phyloP scores from a whole-genome alignment of 64 coral and sea anemone genomes.

The Stylophora pistillata region DNA sequence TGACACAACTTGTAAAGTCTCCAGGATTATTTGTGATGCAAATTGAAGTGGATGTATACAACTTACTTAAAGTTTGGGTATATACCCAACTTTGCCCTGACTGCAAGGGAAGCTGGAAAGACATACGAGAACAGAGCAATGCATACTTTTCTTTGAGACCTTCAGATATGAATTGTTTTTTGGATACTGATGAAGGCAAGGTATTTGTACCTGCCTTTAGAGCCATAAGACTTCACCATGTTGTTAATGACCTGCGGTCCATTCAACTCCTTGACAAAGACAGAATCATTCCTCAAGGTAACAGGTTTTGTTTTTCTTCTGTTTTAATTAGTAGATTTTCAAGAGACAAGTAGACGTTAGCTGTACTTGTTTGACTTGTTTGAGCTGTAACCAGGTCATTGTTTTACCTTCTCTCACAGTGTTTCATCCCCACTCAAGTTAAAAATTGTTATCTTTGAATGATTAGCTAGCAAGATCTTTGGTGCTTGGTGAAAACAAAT shows the following conservation, averaged over 20 bases:
- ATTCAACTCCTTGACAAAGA: constrained; percentile 74
- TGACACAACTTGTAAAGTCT: constrained; percentile 88
- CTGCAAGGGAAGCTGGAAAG: constrained; percentile 79
- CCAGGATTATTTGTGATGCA: constrained; percentile 95
- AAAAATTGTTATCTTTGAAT: too few relatives aligned
- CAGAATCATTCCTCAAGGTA: constrained; percentile 89
- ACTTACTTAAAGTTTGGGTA: constrained; percentile 88
- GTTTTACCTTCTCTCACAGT: too few relatives aligned
- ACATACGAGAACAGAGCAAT: constrained; percentile 68
- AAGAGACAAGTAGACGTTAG: not conserved
- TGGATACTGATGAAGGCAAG: constrained; percentile 73
- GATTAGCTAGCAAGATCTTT: too few relatives aligned
- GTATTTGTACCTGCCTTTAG: constrained; percentile 71
- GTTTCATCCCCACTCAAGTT: too few relatives aligned
- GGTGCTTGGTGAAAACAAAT: too few relatives aligned
- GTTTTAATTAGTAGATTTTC: not conserved
- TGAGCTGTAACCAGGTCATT: too few relatives aligned
- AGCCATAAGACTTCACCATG: constrained; percentile 85
- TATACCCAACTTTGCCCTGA: constrained; percentile 75
- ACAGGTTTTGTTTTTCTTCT: not conserved
- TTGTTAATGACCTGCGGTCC: constrained; percentile 89
- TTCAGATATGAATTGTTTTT: constrained; percentile 53
- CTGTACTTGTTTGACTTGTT: too few relatives aligned
- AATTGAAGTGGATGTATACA: constrained; percentile 97
- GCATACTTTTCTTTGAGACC: constrained; percentile 64